Evolutionary conservation across 23 tunicate genomes (phyloP).

Genomic region (Pegea sp.): DNA sequence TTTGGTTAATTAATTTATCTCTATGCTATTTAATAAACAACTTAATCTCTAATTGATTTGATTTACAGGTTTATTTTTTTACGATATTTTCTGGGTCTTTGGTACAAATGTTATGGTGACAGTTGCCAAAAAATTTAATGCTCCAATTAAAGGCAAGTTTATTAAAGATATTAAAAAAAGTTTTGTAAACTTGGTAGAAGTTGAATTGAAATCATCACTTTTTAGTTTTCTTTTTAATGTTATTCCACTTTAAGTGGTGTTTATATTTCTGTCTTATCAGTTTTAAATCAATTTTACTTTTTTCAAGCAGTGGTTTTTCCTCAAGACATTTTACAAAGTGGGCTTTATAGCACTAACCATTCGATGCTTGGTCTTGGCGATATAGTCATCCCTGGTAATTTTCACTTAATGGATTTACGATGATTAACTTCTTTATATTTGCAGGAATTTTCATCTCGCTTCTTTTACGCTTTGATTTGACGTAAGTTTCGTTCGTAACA

Average conservation of each 20-base stretch:
- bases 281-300: too few relatives aligned
- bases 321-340: conserved; percentile 53
- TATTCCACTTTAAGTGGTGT: too few relatives aligned
- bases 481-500: conserved; percentile 10
- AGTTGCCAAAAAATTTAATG: conserved; percentile 96
- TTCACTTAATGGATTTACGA: too few relatives aligned
- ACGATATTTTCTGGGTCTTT: conserved; percentile 99
- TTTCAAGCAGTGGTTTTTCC: conserved; percentile 95
- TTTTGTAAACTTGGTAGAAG: too few relatives aligned
- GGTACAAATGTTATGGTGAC: conserved; percentile 99
- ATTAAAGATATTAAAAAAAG: neutral
- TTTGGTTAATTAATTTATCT: too few relatives aligned
- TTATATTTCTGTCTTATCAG: too few relatives aligned
- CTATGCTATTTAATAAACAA: too few relatives aligned
- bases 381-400: conserved; percentile 87
- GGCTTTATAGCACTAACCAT: conserved; percentile 52
- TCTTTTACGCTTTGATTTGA: conserved; percentile 68
- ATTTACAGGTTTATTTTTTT: conserved; percentile 71
- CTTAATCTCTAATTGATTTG: too few relatives aligned
- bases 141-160: conserved; percentile 81
- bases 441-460: conserved; percentile 76
- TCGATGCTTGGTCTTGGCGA: conserved; percentile 99
- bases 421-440: neutral
- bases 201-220: too few relatives aligned
- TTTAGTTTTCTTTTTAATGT: too few relatives aligned